These are phyloP conservation scores for Lutjanus campechanus DNA, from an alignment of 2,797 vertebrate genomes.

Conservation along the genomic window DNA sequence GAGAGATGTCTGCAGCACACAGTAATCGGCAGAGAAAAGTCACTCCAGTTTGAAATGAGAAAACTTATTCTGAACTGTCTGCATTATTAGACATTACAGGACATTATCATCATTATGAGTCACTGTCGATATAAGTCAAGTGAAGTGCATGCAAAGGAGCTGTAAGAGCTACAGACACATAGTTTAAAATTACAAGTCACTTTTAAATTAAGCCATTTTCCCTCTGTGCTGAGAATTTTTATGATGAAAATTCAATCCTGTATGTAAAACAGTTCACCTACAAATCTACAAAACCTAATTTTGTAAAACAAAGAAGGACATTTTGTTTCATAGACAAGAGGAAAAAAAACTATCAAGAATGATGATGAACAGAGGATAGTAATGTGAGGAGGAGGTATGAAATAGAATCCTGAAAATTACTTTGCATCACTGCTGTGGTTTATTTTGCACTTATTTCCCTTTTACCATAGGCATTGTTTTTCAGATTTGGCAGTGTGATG, in stretches of 20 bases:
- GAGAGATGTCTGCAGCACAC: constrained; percentile 34
- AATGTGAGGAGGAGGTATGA: constrained; percentile 4
- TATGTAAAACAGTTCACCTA: neutral
- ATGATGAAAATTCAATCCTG: neutral
- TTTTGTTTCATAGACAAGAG: neutral
- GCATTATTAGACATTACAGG: constrained; percentile 15
- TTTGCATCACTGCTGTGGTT: neutral
- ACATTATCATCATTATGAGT: constrained; percentile 10
- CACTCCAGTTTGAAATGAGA: constrained; percentile 30
- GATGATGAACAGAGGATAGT: constrained; percentile 10
- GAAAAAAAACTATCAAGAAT: neutral
- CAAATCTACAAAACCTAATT: neutral
- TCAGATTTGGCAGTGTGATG: neutral
- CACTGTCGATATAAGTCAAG: constrained; percentile 11
- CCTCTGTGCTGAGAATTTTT: neutral
- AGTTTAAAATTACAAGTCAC: neutral
- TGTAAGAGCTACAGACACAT: neutral
- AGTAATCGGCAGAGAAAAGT: constrained; percentile 29
- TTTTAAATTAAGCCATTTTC: neutral
- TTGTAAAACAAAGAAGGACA: constrained; percentile 6
- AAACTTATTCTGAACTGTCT: constrained; percentile 16
- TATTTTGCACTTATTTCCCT: neutral
- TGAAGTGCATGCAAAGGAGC: neutral
- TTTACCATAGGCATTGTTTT: neutral
- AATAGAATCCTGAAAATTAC: constrained; percentile 4